Percentiles rank a stretch among this genome's conserved stretches.
phyloP scores from a whole-genome alignment of 2,888 invertebrate genomes.

The Orthosia cruda region DNA sequence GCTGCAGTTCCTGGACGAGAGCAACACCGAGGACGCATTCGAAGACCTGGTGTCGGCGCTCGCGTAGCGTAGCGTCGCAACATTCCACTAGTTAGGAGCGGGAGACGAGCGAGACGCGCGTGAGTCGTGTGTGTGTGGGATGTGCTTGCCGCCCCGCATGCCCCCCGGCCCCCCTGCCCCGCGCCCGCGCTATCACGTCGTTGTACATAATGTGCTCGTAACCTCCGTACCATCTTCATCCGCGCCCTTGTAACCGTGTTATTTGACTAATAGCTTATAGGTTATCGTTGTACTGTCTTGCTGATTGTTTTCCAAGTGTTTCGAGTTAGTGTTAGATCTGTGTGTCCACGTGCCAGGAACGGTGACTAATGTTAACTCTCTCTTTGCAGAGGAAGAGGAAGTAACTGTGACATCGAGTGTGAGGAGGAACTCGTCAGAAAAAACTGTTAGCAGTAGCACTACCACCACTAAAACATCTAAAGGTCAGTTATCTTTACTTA shows the following conservation, averaged over 20 bases:
- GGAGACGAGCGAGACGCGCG: conserved; percentile 90
- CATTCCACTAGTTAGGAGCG: conserved; percentile 90
- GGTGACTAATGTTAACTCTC: conserved; percentile 40
- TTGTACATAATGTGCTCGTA: conserved; percentile 85
- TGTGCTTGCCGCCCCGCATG: conserved; percentile 86
- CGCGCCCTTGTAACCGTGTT: conserved; percentile 87
- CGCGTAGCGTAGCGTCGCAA: conserved; percentile 85
- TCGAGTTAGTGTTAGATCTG: conserved; percentile 74
- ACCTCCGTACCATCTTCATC: conserved; percentile 83
- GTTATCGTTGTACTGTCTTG: conserved; percentile 86
- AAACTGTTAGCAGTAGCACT: conserved; percentile 92
- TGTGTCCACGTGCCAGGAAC: conserved; percentile 2
- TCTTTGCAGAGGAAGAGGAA: conserved; percentile 87
- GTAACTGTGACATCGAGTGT: conserved; percentile 89
- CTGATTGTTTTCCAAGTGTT: conserved; percentile 86
- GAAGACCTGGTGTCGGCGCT: conserved; percentile 95
- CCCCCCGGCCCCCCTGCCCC: conserved; percentile 70
- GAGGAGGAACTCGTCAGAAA: conserved; percentile 90
- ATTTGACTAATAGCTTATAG: conserved; percentile 90
- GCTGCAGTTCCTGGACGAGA: conserved; percentile 94
- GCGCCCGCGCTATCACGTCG: conserved; percentile 75
- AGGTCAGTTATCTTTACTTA: conserved; percentile 80
- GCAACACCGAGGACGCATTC: conserved; percentile 97
- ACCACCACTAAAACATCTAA: conserved; percentile 92
- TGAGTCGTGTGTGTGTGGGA: conserved; percentile 91